Evolutionary conservation across 2,113 vertebrate species (phyloP).

Genomic region (Eulemur rufifrons): DNA sequence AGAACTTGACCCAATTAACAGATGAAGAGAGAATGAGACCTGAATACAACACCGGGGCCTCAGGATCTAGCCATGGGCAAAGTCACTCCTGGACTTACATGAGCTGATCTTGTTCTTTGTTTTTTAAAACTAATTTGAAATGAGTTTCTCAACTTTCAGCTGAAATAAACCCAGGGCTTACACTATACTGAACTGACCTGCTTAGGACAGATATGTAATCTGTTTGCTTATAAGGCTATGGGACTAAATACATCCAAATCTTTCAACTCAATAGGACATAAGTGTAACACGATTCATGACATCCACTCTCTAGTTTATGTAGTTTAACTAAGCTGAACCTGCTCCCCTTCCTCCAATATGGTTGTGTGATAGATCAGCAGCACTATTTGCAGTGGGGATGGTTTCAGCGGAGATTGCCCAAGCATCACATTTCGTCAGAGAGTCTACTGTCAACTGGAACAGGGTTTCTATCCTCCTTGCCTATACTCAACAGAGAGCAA

Average conservation of each 20-base stretch:
- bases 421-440: background rate
- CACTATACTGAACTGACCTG: background rate
- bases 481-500: background rate
- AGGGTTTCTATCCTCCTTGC: background rate
- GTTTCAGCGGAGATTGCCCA: background rate
- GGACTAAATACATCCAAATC: background rate
- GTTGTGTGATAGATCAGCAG: background rate
- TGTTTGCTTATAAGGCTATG: background rate
- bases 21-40: background rate
- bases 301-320: background rate
- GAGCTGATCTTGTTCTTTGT: background rate
- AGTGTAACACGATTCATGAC: background rate
- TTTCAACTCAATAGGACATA: background rate
- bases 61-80: background rate
- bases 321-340: background rate
- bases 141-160: background rate
- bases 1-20: background rate
- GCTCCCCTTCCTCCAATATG: background rate
- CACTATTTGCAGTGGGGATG: background rate
- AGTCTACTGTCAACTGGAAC: background rate
- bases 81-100: background rate
- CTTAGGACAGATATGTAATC: background rate
- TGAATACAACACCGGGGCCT: background rate
- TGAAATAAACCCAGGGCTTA: constrained; percentile 14
- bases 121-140: background rate